Percentiles rank a stretch among this genome's conserved stretches.
These are phyloP conservation scores for Mesorhabditis spiculigera DNA, from an alignment of 2,888 invertebrate genomes.

Conservation along the genomic window DNA sequence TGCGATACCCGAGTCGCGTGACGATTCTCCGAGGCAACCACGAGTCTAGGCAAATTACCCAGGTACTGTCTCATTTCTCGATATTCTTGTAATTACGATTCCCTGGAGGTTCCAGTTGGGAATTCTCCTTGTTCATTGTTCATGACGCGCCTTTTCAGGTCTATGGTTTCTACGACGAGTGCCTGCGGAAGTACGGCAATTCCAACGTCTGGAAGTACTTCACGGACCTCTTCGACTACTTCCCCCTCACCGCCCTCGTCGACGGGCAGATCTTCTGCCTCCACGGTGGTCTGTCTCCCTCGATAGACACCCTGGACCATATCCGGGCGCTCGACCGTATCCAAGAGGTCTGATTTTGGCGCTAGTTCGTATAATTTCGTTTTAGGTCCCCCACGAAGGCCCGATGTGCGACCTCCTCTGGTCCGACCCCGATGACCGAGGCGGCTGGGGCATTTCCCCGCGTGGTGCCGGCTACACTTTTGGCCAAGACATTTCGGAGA, in stretches of 20 bases:
- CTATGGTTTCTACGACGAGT: conserved; percentile 63
- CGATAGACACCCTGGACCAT: conserved; percentile 97
- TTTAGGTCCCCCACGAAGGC: conserved; percentile 65
- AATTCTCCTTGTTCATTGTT: conserved; percentile 2
- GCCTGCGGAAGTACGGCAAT: conserved; percentile 97
- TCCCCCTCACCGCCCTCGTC: conserved; percentile 95
- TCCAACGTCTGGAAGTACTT: conserved; percentile 99
- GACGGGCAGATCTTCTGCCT: conserved; percentile 98
- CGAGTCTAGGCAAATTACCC: conserved; percentile 97
- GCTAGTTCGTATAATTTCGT: conserved; percentile 57
- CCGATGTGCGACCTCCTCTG: conserved; percentile 99
- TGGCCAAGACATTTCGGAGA: conserved; percentile 99
- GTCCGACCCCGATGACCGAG: conserved; percentile 99
- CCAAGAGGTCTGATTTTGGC: conserved; percentile 63
- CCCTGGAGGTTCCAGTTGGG: not conserved
- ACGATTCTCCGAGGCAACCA: conserved; percentile 98
- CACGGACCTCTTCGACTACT: conserved; percentile 97
- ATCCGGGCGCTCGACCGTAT: conserved; percentile 95
- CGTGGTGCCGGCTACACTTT: conserved; percentile 95
- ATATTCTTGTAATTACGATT: not conserved
- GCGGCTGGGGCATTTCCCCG: conserved; percentile 99
- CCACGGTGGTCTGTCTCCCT: conserved; percentile 96
- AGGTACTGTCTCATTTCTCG: conserved; percentile 60
- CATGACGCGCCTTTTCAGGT: conserved; percentile 27
- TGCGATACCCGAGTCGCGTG: conserved; percentile 95